Evolutionary conservation across 2,797 vertebrate genomes (phyloP), one percentile per base, ranked within the genome.

Genomic region (Scomberomorus guttatus): DNA sequence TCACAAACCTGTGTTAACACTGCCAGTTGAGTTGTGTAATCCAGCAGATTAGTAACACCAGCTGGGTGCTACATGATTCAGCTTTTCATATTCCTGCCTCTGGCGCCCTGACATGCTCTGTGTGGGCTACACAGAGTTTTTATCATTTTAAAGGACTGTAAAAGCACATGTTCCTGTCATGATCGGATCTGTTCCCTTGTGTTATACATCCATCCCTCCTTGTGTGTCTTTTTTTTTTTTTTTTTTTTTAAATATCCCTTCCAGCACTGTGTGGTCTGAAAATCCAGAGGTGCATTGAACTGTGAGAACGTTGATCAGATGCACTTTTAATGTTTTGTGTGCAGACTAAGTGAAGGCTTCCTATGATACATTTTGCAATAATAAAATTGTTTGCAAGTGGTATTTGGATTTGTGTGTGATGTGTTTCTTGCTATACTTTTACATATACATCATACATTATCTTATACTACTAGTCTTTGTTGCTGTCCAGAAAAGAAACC

Each of bases 291-390:
- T 80, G 76, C 72, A 24, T 78, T 82, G 68, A 87, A 64, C 75
- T 80, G 72, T 77, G 72, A 64, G 22, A 76, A 80, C 15, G 6
- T 14, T 57, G n/a, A 83, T 68, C 62, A 68, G 64, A 69, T 51
- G 87, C 85, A 86, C 85, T 81, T 82, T 87, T 80, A 51, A 54
- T 91, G 75, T 81, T 89, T 79, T 86, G 70, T 89, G 85, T 83
- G 90, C 85, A 84, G 74, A 81, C 57, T 72, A 52, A 77, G 60
- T 79, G 60, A 72, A 89, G 82, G 78, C 78, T 90, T 89, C 82
- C 72, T 74, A 80, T 84, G 78, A 79, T 74, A 72, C 80, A 46
- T 91, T 94, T 92, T 92, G 92, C 91, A 94, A 93, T 91, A 95
- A 93, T 90, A 93, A 93, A 93, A 86, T 61, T 77, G 75, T 92